Evolutionary conservation across 92 coral and sea anemone genomes (phyloP).

Genomic region (Phymanthus crucifer): DNA sequence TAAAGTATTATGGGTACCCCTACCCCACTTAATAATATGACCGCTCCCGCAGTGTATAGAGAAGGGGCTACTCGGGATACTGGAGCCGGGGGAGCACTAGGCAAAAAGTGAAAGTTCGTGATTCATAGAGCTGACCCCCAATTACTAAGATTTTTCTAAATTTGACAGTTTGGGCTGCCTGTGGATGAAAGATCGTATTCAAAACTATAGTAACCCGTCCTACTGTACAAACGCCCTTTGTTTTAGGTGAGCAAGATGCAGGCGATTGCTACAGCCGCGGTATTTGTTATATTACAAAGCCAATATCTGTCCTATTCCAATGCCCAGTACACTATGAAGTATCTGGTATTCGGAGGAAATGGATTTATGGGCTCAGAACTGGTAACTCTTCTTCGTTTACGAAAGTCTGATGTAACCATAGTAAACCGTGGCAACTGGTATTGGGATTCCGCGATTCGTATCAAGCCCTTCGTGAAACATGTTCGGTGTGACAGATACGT

Average conservation of each 20-base stretch:
- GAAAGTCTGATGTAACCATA: constrained; percentile 53
- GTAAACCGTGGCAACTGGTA: constrained; percentile 80
- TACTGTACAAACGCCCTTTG: not conserved
- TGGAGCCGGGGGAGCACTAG: too few species aligned
- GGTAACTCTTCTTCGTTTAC: constrained; percentile 50
- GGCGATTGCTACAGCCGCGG: not conserved
- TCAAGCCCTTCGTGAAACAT: constrained; percentile 68
- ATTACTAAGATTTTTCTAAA: too few species aligned
- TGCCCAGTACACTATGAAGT: constrained; percentile 5
- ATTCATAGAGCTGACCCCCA: too few species aligned
- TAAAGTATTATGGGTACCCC: too few species aligned
- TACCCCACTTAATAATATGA: too few species aligned
- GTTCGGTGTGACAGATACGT: constrained; percentile 61
- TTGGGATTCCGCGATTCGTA: constrained; percentile 70
- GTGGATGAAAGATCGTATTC: too few species aligned
- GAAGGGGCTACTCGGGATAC: too few species aligned
- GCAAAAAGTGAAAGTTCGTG: too few species aligned
- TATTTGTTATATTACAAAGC: not conserved
- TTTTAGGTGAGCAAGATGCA: not conserved
- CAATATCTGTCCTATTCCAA: not conserved
- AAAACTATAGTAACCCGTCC: too few species aligned
- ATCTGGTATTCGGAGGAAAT: constrained; percentile 82
- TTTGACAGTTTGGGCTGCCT: too few species aligned
- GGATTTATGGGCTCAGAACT: constrained; percentile 78
- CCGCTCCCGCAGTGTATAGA: too few species aligned